A percentile compares a stretch with the other conserved stretches of the same genome.
phyloP scores from a whole-genome alignment of 2,113 vertebrate genomes.

The Tragelaphus scriptus region DNA sequence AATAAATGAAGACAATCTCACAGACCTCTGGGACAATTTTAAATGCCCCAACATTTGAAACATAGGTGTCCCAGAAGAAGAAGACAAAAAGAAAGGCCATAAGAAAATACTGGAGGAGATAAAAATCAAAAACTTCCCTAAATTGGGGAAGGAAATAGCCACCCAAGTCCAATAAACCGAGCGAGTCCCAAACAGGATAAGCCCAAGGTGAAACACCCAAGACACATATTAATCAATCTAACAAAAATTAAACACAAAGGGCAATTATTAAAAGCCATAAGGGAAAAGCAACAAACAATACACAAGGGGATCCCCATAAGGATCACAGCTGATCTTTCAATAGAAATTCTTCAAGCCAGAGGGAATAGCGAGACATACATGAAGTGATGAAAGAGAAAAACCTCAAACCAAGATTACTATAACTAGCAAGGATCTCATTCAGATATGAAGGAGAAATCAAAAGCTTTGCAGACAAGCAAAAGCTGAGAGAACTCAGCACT shows the following conservation, averaged over 20 bases:
- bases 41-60: fast-evolving
- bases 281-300: background rate
- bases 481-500: too few species aligned
- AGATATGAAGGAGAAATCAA: background rate
- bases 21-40: background rate
- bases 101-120: background rate
- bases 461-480: background rate
- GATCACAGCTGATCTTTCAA: background rate
- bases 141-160: background rate
- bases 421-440: background rate
- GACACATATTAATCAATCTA: background rate
- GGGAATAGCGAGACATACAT: background rate
- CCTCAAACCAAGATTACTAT: background rate
- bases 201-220: background rate
- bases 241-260: background rate
- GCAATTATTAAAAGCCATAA: background rate
- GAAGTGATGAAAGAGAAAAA: background rate
- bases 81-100: background rate
- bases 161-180: background rate
- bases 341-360: background rate
- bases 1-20: background rate
- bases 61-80: background rate
- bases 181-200: background rate
- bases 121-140: background rate
- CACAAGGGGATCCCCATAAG: background rate